Base-by-base conservation (phyloP, 2,888 invertebrate genomes). In the Rhagium mordax region DNA sequence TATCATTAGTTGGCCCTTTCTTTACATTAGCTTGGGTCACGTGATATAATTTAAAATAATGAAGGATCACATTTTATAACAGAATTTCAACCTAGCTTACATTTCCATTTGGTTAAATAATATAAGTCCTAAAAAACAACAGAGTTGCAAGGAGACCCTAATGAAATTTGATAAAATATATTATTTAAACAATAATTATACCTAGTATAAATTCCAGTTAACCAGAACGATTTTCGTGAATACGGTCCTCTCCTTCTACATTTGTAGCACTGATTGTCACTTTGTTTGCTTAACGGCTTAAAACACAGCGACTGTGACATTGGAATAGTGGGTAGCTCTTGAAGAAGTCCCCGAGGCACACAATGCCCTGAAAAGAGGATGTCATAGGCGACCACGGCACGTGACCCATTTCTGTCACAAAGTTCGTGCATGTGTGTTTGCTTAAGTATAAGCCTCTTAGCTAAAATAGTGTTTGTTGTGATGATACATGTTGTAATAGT, bases 211-310 rank as follows among this genome's bases (percentile, higher is more conserved):
- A n/a, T 3, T 41, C n/a, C n/a, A 13, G 3, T 1, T 41, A 41
- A 41, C 41, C n/a, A n/a, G 41, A 41, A 41, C n/a, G 4, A 41
- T n/a, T 41, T n/a, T 2, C 10, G n/a, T 15, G 41, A 41, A 41
- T 41, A 10, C 41, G 41, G 41, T 13, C 41, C 41, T 41, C n/a
- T 13, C 3, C 41, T 41, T 41, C 41, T n/a, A n/a, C 41, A 41
- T 41, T 41, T 41, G n/a, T n/a, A 41, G 41, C 29, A 41, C 41
- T 41, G n/a, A 41, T 41, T 41, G n/a, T 41, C n/a, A 3, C n/a
- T 68, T 76, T 79, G 78, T 82, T 82, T 82, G 70, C 67, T 47
- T 49, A 73, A 64, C 27, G 74, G 77, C 80, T 82, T 77, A 81
- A 77, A 80, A 80, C 79, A 76, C 41, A 41, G 3, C 13, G 13